Base-by-base conservation (phyloP, 2,888 invertebrate species). In the Thalpophila matura region DNA sequence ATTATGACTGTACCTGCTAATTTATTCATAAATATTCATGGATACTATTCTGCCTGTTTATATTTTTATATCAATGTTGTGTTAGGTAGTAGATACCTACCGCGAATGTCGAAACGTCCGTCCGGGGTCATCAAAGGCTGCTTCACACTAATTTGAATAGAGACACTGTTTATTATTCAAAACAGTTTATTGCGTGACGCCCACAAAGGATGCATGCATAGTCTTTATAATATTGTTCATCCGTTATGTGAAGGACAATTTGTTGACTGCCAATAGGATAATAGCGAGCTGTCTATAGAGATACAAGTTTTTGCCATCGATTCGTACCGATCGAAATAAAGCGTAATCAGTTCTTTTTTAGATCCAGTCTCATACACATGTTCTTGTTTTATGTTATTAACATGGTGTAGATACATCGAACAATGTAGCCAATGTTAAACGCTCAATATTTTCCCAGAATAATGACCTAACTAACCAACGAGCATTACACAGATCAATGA, bases 161-260 rank as follows among this genome's bases (percentile, higher is more conserved):
- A 80, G 78, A 79, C 83, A 82, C 80, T 83, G 81, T 84, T 88
- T 87, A 76, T 82, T 86, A 89, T 88, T 88, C 86, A 83, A 81
- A 84, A 82, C 81, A 79, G 81, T 83, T 80, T 77, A 79, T 85
- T 85, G 85, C 84, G 83, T 86, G 86, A 83, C 81, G 70, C 81
- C 82, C 81, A 81, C 82, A 79, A 83, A 84, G 82, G 85, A 83
- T 80, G 81, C 77, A 73, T 55, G 75, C 65, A 82, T 77, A 66
- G 57, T 66, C 78, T 74, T 78, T 72, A 77, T 80, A 79, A 78
- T 80, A 78, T 75, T 79, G 72, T 78, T 70, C 73, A 70, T 75
- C 69, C 79, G 75, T 70, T 79, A 79, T 61, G 33, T 76, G 58
- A 58, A 73, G 64, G 62, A 64, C 62, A 63, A 60, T 58, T 63